Evolutionary conservation across 2,888 invertebrate genomes (phyloP).

Genomic region (Leptogaster cylindrica): DNA sequence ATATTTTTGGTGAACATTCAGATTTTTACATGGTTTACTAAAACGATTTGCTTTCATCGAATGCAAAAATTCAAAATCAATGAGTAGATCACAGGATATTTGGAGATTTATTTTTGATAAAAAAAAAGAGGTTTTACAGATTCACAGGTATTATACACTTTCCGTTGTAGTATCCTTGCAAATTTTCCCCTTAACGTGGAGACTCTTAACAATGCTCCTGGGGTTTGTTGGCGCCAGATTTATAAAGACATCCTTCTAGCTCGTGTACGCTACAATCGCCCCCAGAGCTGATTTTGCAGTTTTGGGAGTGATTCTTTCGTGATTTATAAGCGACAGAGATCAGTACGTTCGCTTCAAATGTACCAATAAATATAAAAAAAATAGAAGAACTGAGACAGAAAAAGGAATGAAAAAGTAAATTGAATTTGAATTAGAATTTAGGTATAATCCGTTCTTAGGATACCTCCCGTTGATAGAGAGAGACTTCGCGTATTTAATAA

Average conservation of each 20-base stretch:
- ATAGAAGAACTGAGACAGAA: no score
- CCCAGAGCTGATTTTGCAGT: background rate
- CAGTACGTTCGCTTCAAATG: no score
- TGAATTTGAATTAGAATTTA: constrained; percentile 4
- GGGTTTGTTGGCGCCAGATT: background rate
- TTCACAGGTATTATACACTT: background rate
- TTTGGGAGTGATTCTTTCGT: background rate
- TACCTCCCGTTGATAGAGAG: no score
- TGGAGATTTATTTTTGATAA: background rate
- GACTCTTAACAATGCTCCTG: background rate
- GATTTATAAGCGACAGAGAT: background rate
- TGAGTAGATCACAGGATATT: background rate
- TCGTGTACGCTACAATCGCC: background rate
- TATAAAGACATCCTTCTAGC: background rate
- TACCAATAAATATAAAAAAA: background rate
- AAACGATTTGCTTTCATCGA: no score
- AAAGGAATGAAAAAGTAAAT: no score
- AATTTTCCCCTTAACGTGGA: background rate
- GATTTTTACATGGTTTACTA: no score
- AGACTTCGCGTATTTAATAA: no score
- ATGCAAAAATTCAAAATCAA: background rate
- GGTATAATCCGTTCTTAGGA: background rate
- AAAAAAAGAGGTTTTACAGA: background rate
- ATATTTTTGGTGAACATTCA: no score
- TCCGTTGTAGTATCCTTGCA: no score